Evolutionary conservation across 2,888 invertebrate species (phyloP).

Genomic region (Dicranocentrus wangi): DNA sequence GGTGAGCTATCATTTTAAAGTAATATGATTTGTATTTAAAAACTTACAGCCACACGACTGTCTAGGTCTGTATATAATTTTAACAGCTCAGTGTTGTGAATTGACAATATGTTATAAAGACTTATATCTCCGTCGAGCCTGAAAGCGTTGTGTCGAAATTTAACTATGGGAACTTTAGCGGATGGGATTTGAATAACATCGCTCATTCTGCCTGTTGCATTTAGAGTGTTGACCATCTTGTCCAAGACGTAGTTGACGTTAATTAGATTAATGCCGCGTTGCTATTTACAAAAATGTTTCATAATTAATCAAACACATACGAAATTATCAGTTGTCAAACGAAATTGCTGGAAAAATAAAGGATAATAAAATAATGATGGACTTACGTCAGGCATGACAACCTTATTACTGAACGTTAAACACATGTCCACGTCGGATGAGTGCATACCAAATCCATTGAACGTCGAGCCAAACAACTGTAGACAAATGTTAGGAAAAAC

Average conservation of each 20-base stretch:
- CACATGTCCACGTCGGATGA: conserved; percentile 79
- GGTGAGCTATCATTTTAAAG: background rate
- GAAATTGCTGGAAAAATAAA: no score
- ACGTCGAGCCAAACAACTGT: conserved; percentile 78
- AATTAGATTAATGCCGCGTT: conserved; percentile 48
- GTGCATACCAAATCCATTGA: conserved; percentile 79
- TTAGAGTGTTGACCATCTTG: conserved; percentile 66
- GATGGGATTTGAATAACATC: conserved; percentile 76
- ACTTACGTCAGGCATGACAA: no score
- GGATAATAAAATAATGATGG: no score
- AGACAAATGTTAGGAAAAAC: conserved; percentile 75
- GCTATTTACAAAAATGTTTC: conserved; percentile 31
- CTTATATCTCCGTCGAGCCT: conserved; percentile 79
- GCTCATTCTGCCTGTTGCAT: conserved; percentile 55
- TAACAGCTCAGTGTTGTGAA: conserved; percentile 78
- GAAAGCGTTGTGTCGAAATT: conserved; percentile 76
- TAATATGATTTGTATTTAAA: background rate
- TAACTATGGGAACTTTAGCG: conserved; percentile 80
- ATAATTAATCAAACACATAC: background rate
- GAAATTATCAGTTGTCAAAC: background rate
- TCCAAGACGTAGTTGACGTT: conserved; percentile 61
- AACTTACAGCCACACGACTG: conserved; percentile 75
- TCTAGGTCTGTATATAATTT: conserved; percentile 77
- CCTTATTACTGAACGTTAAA: conserved; percentile 78
- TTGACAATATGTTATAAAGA: conserved; percentile 78